phyloP scores from a whole-genome alignment of 2,888 invertebrate genomes.

The Drosophila niveifrons region DNA sequence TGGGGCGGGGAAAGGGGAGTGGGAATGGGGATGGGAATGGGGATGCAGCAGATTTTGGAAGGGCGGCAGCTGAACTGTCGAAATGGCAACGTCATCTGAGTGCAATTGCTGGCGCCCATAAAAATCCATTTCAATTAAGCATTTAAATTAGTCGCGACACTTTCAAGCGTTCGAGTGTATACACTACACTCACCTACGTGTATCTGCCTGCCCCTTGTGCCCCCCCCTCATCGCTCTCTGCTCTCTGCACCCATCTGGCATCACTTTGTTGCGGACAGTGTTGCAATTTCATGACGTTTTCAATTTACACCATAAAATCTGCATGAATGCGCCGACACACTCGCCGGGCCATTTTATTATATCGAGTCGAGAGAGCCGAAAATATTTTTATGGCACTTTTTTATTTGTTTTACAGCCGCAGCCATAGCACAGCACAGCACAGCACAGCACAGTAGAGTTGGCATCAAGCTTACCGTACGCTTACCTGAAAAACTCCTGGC shows the following conservation, averaged over 20 bases:
- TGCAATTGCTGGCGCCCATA: conserved; percentile 66
- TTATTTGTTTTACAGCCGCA: conserved; percentile 58
- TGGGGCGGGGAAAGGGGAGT: not conserved
- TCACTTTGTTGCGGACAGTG: conserved; percentile 68
- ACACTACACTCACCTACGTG: conserved; percentile 5
- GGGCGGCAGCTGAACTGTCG: conserved; percentile 6
- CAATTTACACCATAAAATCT: conserved; percentile 81
- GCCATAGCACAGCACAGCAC: not conserved
- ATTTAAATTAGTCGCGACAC: conserved; percentile 83
- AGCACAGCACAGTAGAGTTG: conserved; percentile 16
- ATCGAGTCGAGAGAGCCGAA: conserved; percentile 57
- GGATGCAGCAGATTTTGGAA: not conserved
- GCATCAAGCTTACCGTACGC: conserved; percentile 21
- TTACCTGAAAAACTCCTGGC: conserved; percentile 85
- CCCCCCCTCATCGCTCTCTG: not conserved
- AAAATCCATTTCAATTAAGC: conserved; percentile 83
- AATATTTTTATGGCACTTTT: conserved; percentile 76
- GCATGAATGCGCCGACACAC: conserved; percentile 73
- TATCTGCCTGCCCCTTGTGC: not conserved
- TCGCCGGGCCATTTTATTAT: conserved; percentile 65
- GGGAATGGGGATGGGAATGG: not conserved
- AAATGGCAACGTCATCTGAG: conserved; percentile 56
- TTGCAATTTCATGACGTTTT: conserved; percentile 81
- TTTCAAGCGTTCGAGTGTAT: conserved; percentile 55
- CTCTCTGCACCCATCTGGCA: conserved; percentile 15